phyloP scores from a whole-genome alignment of 2,797 vertebrate species.

The Echeneis naucrates region DNA sequence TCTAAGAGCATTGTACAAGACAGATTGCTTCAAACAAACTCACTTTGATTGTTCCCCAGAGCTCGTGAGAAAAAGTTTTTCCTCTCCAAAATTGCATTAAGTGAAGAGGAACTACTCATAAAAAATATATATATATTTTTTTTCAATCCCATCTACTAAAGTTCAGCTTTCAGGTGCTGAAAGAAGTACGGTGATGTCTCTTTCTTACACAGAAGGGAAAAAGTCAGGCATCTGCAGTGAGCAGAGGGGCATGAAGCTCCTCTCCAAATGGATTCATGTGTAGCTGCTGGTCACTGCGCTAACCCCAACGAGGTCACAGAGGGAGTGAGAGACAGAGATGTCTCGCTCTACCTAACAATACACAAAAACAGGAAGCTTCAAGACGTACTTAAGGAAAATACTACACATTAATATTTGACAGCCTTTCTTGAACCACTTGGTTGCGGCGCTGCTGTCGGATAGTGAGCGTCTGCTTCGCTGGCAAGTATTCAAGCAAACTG shows the following conservation, averaged over 20 bases:
- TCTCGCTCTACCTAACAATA: conserved; percentile 42
- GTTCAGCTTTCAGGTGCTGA: conserved; percentile 2
- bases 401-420: not conserved
- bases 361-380: conserved; percentile 22
- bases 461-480: not conserved
- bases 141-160: not conserved
- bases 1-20: conserved; percentile 18
- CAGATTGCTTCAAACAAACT: conserved; percentile 42
- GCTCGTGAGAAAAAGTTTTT: not conserved
- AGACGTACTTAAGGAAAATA: not conserved
- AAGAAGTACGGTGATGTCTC: conserved; percentile 5
- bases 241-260: conserved; percentile 15
- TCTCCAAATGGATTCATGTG: conserved; percentile 23
- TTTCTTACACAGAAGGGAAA: conserved; percentile 16
- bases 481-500: conserved; percentile 13
- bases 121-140: no score
- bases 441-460: not conserved
- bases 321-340: conserved; percentile 31
- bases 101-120: not conserved
- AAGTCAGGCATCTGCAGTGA: conserved; percentile 14
- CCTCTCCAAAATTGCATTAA: not conserved
- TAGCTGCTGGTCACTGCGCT: conserved; percentile 16
- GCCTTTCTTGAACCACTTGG: not conserved
- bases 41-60: not conserved
- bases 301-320: conserved; percentile 34